Evolutionary conservation across 2,797 vertebrate species (phyloP).

Genomic region (Luscinia megarhynchos): DNA sequence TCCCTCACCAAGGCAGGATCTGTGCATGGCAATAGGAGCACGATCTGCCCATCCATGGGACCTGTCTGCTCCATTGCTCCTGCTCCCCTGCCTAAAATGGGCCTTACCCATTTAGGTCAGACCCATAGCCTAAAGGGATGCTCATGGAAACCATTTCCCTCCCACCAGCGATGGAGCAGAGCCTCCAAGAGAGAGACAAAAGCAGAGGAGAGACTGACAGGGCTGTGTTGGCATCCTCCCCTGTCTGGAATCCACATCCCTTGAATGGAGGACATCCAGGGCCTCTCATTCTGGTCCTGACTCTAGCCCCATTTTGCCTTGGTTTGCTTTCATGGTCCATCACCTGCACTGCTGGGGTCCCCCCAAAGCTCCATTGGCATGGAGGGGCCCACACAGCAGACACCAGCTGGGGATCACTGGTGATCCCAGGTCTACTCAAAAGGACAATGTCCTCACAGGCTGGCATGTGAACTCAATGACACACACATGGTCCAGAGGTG

Average conservation of each 20-base stretch:
- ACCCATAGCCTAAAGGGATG: background rate
- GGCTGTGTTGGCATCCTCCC: background rate
- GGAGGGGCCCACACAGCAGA: background rate
- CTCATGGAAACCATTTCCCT: background rate
- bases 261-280: background rate
- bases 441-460: fast-evolving
- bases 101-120: background rate
- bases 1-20: background rate
- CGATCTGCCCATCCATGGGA: background rate
- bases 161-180: background rate
- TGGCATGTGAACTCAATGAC: fast-evolving
- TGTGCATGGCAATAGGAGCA: background rate
- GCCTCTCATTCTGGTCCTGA: fast-evolving
- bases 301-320: background rate
- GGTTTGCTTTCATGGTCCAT: background rate
- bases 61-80: background rate
- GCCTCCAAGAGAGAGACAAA: background rate
- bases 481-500: background rate
- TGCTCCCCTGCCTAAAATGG: background rate
- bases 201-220: background rate
- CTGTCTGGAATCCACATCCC: background rate
- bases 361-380: background rate
- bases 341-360: fast-evolving
- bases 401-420: fast-evolving
- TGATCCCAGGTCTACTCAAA: background rate